Evolutionary conservation across 2,888 invertebrate species (phyloP).

Genomic region (Drosophila paranaensis): DNA sequence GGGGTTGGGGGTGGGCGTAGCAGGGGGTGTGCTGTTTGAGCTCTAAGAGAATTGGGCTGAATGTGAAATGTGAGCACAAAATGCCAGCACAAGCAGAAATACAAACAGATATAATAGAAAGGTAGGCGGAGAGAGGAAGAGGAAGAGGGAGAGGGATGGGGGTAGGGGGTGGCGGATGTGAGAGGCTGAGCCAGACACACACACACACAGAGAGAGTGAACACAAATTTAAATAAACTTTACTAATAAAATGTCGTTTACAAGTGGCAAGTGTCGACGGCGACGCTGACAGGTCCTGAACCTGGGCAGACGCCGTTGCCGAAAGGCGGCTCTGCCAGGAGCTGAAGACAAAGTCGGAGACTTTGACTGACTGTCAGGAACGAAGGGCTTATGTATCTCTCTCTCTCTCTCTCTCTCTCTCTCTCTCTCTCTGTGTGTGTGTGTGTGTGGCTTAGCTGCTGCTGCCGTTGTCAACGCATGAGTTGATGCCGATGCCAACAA

Average conservation of each 20-base stretch:
- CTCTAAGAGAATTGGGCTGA: constrained; percentile 24
- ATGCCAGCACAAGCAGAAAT: constrained; percentile 63
- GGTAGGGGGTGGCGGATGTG: background rate
- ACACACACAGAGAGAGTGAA: constrained; percentile 11
- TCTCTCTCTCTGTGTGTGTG: background rate
- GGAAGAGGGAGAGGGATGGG: background rate
- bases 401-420: too few relatives aligned
- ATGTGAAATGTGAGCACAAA: constrained; percentile 52
- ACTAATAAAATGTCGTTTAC: constrained; percentile 79
- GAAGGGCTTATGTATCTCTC: constrained; percentile 29
- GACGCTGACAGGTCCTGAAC: constrained; percentile 42
- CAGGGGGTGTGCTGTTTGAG: background rate
- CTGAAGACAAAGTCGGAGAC: constrained; percentile 26
- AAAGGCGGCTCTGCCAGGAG: background rate
- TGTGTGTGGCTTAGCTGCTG: constrained; percentile 14
- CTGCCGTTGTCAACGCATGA: constrained; percentile 23
- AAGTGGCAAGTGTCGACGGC: constrained; percentile 74
- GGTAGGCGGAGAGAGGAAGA: background rate
- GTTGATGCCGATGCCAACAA: constrained; percentile 67
- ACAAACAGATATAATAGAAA: constrained; percentile 26
- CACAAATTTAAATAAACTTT: constrained; percentile 77
- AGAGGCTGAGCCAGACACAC: constrained; percentile 8
- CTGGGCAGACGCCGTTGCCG: constrained; percentile 8
- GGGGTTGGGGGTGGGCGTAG: background rate
- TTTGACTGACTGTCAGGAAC: constrained; percentile 52